Conservation (phyloP, 2,113 vertebrate genomes). For the Cettia cetti region DNA sequence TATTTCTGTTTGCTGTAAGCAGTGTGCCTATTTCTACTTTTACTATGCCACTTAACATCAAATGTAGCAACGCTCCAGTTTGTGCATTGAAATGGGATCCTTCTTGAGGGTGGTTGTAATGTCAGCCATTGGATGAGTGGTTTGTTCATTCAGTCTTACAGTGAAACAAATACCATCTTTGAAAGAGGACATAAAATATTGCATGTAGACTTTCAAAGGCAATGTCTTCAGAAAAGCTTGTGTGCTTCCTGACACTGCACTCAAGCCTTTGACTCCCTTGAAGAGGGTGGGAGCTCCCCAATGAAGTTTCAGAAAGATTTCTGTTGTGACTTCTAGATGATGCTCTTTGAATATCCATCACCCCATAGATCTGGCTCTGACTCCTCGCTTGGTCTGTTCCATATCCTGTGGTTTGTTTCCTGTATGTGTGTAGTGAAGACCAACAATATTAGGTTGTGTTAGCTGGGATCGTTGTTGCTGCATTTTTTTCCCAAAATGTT, state of each 20-base stretch:
- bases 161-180: not conserved
- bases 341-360: not conserved
- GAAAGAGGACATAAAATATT: not conserved
- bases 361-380: not conserved
- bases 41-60: not conserved
- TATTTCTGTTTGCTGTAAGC: not conserved
- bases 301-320: not conserved
- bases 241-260: not conserved
- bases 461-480: not conserved
- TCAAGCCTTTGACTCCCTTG: not conserved
- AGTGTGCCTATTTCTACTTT: not conserved
- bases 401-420: not conserved
- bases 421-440: not conserved
- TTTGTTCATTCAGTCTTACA: not conserved
- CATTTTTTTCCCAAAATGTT: not conserved
- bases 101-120: not conserved
- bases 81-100: not conserved
- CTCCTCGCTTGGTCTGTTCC: rapidly evolving
- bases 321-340: not conserved
- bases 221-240: not conserved
- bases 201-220: not conserved
- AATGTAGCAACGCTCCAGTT: not conserved
- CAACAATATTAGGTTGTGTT: not conserved
- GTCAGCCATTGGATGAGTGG: not conserved
- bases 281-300: not conserved